phyloP scores from a whole-genome alignment of 1,140 invertebrate species.

The Acyrthosiphon pisum region DNA sequence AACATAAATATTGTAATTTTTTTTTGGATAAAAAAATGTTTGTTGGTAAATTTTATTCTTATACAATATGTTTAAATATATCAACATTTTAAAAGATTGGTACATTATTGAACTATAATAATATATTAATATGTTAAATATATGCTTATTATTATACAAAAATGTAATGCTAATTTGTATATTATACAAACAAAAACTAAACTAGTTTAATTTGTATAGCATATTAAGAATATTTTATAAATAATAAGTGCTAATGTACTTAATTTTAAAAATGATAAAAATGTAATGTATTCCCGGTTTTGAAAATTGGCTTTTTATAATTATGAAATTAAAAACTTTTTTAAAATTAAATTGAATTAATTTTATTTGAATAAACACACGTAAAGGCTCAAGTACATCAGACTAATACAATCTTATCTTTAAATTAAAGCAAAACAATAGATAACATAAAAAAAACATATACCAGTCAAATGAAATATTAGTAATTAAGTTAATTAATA shows the following conservation, averaged over 20 bases:
- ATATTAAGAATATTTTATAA: neutral
- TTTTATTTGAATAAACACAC: too few relatives aligned
- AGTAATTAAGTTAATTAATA: too few relatives aligned
- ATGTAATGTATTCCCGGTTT: neutral
- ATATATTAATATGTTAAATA: neutral
- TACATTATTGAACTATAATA: neutral
- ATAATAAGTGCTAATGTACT: neutral
- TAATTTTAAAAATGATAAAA: neutral
- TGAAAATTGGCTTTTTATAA: neutral
- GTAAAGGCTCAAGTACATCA: too few relatives aligned
- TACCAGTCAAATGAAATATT: too few relatives aligned
- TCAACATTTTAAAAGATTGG: neutral
- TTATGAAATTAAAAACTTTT: too few relatives aligned
- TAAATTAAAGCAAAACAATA: too few relatives aligned
- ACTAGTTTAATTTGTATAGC: neutral
- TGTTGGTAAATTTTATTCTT: neutral
- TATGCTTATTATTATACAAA: neutral
- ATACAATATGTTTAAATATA: neutral
- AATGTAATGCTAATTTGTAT: too few relatives aligned
- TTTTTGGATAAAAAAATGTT: neutral
- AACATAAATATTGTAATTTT: neutral
- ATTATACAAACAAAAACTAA: too few relatives aligned
- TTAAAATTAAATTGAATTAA: too few relatives aligned
- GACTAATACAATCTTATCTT: too few relatives aligned
- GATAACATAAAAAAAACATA: too few relatives aligned